A percentile compares a stretch with the other conserved stretches of the same genome.
These are phyloP conservation scores for Cinclus mexicanus DNA, from an alignment of 2,113 vertebrate genomes.

Conservation along the genomic window DNA sequence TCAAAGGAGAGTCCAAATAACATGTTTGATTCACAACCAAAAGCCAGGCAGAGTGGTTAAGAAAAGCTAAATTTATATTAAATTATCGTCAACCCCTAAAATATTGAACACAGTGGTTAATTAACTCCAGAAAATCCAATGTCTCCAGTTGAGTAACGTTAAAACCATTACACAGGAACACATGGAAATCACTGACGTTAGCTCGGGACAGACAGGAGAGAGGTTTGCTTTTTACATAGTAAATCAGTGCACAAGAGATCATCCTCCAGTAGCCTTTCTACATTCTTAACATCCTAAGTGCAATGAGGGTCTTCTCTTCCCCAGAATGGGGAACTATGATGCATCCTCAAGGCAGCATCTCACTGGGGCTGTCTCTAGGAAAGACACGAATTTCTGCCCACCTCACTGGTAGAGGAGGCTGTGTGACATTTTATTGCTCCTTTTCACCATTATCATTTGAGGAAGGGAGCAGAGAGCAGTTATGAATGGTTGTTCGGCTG, in stretches of 20 bases:
- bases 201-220: conserved; percentile 74
- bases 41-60: conserved; percentile 74
- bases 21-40: conserved; percentile 67
- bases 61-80: conserved; percentile 88
- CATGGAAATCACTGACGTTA: conserved; percentile 72
- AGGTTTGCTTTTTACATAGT: conserved; percentile 81
- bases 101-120: conserved; percentile 94
- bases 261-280: conserved; percentile 77
- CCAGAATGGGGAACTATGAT: neutral
- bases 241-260: conserved; percentile 84
- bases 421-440: neutral
- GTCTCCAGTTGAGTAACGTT: conserved; percentile 94
- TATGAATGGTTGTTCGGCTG: neutral
- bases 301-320: conserved; percentile 55
- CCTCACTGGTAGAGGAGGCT: neutral
- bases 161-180: conserved; percentile 82
- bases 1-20: neutral
- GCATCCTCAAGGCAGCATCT: neutral
- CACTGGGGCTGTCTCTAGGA: neutral
- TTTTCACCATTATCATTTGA: neutral
- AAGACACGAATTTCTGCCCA: neutral
- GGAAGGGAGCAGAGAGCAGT: neutral
- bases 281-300: conserved; percentile 81
- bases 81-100: conserved; percentile 84
- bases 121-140: conserved; percentile 88